Percentiles rank a stretch among this genome's conserved stretches.
Evolutionary conservation across 2,888 invertebrate genomes (phyloP).

Genomic region (Atrina japonica): DNA sequence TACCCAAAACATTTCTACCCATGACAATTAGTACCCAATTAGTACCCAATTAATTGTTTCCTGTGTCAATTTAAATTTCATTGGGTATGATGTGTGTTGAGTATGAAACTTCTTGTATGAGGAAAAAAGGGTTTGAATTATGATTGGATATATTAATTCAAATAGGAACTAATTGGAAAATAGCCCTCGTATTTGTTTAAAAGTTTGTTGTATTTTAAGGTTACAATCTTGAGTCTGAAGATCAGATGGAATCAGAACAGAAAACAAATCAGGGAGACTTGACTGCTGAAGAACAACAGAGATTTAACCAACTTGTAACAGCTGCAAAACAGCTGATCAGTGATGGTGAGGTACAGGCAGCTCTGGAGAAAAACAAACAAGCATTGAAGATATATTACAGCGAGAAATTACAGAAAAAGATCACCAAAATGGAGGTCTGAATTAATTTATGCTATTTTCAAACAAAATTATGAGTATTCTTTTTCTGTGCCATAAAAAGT

Average conservation of each 20-base stretch:
- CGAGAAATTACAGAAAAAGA: constrained; percentile 72
- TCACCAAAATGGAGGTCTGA: constrained; percentile 77
- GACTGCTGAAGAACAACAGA: constrained; percentile 43
- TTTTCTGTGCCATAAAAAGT: neutral
- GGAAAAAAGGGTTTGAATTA: too few relatives aligned
- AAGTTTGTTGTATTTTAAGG: too few relatives aligned
- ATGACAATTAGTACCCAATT: too few relatives aligned
- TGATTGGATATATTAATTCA: too few relatives aligned
- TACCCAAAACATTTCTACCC: too few relatives aligned
- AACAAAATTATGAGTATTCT: neutral
- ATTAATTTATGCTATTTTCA: neutral
- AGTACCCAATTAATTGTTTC: too few relatives aligned
- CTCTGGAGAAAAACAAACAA: constrained; percentile 69
- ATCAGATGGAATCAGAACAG: neutral
- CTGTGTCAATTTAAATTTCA: too few relatives aligned
- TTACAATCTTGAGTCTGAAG: too few relatives aligned
- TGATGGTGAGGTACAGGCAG: constrained; percentile 68
- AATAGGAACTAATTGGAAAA: too few relatives aligned
- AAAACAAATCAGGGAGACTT: neutral
- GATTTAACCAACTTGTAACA: constrained; percentile 66
- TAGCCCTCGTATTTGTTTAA: too few relatives aligned
- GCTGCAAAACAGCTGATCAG: constrained; percentile 68
- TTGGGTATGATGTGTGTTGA: too few relatives aligned
- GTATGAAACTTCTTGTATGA: too few relatives aligned
- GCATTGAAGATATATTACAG: constrained; percentile 69